These are phyloP conservation scores for Drosophila tripunctata DNA, from an alignment of 2,888 invertebrate genomes.

Conservation along the genomic window DNA sequence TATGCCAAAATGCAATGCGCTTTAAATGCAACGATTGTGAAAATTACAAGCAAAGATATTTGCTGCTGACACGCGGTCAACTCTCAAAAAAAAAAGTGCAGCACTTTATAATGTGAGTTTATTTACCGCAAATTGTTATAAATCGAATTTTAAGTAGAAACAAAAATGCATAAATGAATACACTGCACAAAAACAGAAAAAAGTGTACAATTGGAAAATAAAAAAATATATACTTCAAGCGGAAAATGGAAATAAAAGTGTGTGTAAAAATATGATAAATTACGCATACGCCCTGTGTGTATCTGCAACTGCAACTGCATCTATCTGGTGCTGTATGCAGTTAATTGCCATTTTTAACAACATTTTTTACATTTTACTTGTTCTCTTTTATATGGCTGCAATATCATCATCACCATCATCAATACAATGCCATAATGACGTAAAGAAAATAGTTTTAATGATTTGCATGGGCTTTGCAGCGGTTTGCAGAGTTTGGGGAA, in stretches of 20 bases:
- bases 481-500: neutral
- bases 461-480: conserved; percentile 23
- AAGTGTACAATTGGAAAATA: no score
- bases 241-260: conserved; percentile 65
- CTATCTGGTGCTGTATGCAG: conserved; percentile 36
- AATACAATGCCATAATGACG: conserved; percentile 47
- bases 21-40: conserved; percentile 54
- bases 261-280: conserved; percentile 73
- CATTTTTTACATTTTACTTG: conserved; percentile 34
- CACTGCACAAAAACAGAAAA: conserved; percentile 2
- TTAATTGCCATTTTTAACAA: conserved; percentile 71
- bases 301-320: neutral
- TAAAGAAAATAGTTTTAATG: conserved; percentile 43
- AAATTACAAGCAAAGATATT: conserved; percentile 56
- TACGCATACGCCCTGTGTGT: conserved; percentile 61
- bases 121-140: conserved; percentile 79
- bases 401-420: conserved; percentile 37
- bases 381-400: conserved; percentile 9
- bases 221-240: conserved; percentile 17
- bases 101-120: conserved; percentile 71
- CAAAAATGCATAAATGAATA: conserved; percentile 15
- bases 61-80: conserved; percentile 46
- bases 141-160: conserved; percentile 74
- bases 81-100: conserved; percentile 47
- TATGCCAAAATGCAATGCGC: conserved; percentile 48